Percentiles rank a stretch among this genome's conserved stretches.
These are phyloP conservation scores for Abscondita cerata DNA, from an alignment of 2,888 invertebrate species.

Conservation along the genomic window DNA sequence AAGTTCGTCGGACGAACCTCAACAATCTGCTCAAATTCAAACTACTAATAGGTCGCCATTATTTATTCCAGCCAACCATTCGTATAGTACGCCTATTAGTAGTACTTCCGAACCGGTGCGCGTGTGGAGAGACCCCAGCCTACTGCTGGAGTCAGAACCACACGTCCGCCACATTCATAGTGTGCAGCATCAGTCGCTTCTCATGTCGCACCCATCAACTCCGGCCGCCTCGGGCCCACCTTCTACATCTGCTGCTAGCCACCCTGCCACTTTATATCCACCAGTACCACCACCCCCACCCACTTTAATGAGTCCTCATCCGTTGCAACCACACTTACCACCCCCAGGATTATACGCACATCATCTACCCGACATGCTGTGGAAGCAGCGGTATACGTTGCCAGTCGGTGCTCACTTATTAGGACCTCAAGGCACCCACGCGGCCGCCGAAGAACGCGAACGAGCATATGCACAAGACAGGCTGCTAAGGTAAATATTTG, in stretches of 20 bases:
- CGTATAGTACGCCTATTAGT: constrained; percentile 35
- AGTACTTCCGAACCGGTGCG: constrained; percentile 52
- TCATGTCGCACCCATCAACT: constrained; percentile 64
- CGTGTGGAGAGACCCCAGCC: constrained; percentile 66
- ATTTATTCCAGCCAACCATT: constrained; percentile 46
- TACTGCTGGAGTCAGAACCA: constrained; percentile 61
- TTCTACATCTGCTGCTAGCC: constrained; percentile 57
- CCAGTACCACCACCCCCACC: constrained; percentile 52
- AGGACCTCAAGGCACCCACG: constrained; percentile 49
- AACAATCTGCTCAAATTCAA: constrained; percentile 33
- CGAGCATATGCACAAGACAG: constrained; percentile 66
- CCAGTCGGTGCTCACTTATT: constrained; percentile 62
- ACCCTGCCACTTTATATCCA: constrained; percentile 48
- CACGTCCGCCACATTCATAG: constrained; percentile 68
- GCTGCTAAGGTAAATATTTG: constrained; percentile 65
- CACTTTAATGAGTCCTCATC: constrained; percentile 52
- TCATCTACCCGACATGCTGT: constrained; percentile 63
- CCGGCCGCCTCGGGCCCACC: constrained; percentile 51
- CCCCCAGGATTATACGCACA: constrained; percentile 56
- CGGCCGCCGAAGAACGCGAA: constrained; percentile 60
- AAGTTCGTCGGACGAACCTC: constrained; percentile 75
- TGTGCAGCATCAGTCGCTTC: constrained; percentile 66
- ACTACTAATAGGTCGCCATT: constrained; percentile 51
- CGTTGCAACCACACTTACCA: constrained; percentile 50
- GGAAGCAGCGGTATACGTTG: constrained; percentile 68